These are phyloP conservation scores for Girardinichthys multiradiatus DNA, from an alignment of 2,113 vertebrate species.

Conservation along the genomic window DNA sequence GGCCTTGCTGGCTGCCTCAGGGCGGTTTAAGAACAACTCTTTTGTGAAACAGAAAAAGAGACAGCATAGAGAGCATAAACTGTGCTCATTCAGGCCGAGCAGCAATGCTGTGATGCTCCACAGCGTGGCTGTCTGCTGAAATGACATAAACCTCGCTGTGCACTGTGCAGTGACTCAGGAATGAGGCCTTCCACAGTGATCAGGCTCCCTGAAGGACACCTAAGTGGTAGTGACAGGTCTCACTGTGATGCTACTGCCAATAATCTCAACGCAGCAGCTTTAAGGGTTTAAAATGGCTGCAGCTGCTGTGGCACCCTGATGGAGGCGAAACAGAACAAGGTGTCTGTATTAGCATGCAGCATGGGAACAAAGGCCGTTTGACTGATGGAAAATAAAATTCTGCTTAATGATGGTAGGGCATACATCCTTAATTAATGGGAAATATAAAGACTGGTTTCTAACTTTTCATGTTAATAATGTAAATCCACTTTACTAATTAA, in stretches of 20 bases:
- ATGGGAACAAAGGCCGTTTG: background rate
- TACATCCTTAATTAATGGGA: background rate
- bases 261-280: slow-evolving; percentile 21
- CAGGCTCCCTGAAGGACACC: slow-evolving; percentile 24
- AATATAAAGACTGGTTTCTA: background rate
- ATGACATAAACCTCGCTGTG: slow-evolving; percentile 42
- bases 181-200: slow-evolving; percentile 23
- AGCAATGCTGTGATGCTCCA: slow-evolving; percentile 14
- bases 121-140: slow-evolving; percentile 29
- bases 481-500: background rate
- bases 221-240: slow-evolving; percentile 37
- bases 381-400: too few relatives aligned
- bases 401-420: too few relatives aligned
- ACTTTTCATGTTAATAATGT: background rate
- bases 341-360: background rate
- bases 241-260: slow-evolving; percentile 31
- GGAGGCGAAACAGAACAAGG: background rate
- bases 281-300: slow-evolving; percentile 22
- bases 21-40: slow-evolving; percentile 20
- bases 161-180: slow-evolving; percentile 35
- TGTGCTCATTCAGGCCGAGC: slow-evolving; percentile 28
- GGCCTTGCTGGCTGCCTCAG: slow-evolving; percentile 15
- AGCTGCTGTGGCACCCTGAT: slow-evolving; percentile 12
- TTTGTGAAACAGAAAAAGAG: slow-evolving; percentile 1
- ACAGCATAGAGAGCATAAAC: slow-evolving; percentile 3